Conservation (phyloP, 2,113 vertebrate genomes). For the Apistogramma diplotaenia region DNA sequence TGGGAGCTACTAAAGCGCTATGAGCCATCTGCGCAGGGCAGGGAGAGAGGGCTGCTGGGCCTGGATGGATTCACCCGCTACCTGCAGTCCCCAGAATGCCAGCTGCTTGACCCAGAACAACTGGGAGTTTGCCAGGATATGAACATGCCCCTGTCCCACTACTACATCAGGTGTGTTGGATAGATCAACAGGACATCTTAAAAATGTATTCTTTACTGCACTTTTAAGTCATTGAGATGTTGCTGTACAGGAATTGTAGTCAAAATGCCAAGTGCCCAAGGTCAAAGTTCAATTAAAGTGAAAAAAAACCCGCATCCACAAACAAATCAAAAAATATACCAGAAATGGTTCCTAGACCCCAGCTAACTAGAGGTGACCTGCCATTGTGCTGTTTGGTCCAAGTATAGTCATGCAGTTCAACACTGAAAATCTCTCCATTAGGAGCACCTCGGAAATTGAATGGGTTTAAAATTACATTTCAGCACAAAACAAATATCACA, state of each 20-base stretch:
- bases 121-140: slow-evolving; percentile 93
- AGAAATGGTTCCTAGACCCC: too few species aligned
- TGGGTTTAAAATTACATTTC: not conserved
- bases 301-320: too few species aligned
- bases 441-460: not conserved
- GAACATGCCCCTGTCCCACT: slow-evolving; percentile 93
- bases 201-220: not conserved
- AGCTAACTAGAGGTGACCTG: too few species aligned
- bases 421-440: too few species aligned
- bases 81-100: slow-evolving; percentile 92
- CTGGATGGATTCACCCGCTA: slow-evolving; percentile 95
- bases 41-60: slow-evolving; percentile 87
- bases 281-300: too few species aligned
- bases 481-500: not conserved
- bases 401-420: too few species aligned
- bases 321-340: too few species aligned
- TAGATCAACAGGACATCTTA: not conserved
- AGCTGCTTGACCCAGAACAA: slow-evolving; percentile 93
- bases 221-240: too few species aligned
- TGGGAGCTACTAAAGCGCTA: slow-evolving; percentile 88
- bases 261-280: too few species aligned
- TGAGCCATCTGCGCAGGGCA: slow-evolving; percentile 89
- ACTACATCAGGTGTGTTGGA: slow-evolving; percentile 84
- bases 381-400: too few species aligned
- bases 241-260: too few species aligned